These are phyloP conservation scores for Orycteropus afer DNA, from an alignment of 2,113 vertebrate species.

Conservation along the genomic window DNA sequence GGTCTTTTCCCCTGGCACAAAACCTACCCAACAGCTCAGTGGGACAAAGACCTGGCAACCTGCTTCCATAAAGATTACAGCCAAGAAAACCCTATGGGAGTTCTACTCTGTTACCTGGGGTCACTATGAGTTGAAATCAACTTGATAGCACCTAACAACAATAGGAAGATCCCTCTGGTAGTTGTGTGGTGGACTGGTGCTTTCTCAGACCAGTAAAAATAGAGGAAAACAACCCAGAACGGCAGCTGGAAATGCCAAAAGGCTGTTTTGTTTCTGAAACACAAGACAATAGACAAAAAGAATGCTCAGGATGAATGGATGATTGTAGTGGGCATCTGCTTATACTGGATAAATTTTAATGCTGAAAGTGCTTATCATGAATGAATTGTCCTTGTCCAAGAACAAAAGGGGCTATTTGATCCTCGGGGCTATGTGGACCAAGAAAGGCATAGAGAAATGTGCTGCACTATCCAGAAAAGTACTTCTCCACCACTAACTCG, in stretches of 20 bases:
- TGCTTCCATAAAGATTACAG: too few species aligned
- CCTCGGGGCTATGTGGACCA: not conserved
- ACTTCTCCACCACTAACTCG: not conserved
- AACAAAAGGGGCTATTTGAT: constrained; percentile 57
- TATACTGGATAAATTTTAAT: not conserved
- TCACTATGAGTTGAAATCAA: too few species aligned
- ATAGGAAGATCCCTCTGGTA: not conserved
- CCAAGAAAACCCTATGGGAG: too few species aligned
- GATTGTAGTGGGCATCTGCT: not conserved
- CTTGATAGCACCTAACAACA: not conserved
- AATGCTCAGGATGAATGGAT: not conserved
- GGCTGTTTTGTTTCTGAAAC: not conserved
- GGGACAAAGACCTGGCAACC: too few species aligned
- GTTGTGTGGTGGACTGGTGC: not conserved
- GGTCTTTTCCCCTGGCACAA: too few species aligned
- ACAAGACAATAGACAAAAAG: constrained; percentile 44
- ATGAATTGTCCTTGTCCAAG: constrained; percentile 36
- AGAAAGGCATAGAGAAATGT: not conserved
- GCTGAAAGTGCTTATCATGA: constrained; percentile 27
- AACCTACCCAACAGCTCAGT: too few species aligned
- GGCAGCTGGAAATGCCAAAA: constrained; percentile 33
- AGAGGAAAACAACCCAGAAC: not conserved
- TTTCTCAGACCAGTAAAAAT: not conserved
- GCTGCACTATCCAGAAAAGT: not conserved
- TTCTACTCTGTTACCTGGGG: too few species aligned